Conservation (phyloP, 2,113 vertebrate species). For the Phalacrocorax aristotelis region DNA sequence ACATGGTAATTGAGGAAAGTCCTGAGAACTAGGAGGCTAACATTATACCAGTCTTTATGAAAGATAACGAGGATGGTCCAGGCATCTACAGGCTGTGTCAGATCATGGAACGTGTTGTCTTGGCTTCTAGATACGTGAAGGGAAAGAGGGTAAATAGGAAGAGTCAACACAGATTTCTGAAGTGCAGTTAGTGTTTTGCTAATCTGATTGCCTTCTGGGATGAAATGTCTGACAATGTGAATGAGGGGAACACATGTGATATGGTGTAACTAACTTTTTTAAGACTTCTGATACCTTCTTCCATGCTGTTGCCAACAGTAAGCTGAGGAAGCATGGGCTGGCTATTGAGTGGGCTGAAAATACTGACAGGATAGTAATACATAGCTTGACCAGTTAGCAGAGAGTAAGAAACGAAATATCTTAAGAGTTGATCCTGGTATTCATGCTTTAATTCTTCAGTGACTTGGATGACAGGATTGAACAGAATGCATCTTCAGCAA, state of each 20-base stretch:
- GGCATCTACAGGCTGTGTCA: neutral
- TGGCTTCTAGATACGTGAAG: neutral
- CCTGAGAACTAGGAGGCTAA: neutral
- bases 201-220: neutral
- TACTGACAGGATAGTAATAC: neutral
- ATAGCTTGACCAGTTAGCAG: neutral
- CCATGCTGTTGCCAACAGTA: neutral
- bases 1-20: neutral
- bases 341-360: neutral
- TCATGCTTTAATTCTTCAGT: neutral
- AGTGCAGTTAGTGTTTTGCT: neutral
- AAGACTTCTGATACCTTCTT: neutral
- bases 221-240: neutral
- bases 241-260: neutral
- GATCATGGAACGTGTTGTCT: fast-evolving
- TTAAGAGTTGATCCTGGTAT: neutral
- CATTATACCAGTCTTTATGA: neutral
- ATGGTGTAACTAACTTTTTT: neutral
- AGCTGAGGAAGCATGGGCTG: neutral
- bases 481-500: neutral
- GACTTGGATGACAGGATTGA: neutral
- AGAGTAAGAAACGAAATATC: neutral
- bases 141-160: neutral
- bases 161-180: neutral
- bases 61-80: neutral